Evolutionary conservation across 2,797 vertebrate species (phyloP).

Genomic region (Rhabdomys pumilio): DNA sequence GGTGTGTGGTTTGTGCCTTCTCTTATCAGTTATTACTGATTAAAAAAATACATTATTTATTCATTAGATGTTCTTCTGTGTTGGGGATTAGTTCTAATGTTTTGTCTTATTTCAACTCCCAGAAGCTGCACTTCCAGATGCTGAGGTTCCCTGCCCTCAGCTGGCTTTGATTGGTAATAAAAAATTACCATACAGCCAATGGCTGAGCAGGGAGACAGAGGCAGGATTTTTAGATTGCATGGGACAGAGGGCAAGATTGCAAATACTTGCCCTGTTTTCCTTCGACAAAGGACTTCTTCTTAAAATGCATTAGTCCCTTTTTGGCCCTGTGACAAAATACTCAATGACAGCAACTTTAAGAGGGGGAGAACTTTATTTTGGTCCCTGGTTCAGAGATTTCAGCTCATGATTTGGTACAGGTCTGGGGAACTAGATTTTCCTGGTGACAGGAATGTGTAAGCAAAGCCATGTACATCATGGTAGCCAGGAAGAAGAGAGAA

Average conservation of each 20-base stretch:
- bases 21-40: not conserved
- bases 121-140: not conserved
- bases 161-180: not conserved
- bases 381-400: not conserved
- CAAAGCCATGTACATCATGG: not conserved
- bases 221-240: not conserved
- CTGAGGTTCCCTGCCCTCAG: not conserved
- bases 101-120: not conserved
- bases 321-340: not conserved
- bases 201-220: not conserved
- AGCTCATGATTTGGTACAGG: not conserved
- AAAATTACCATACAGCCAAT: not conserved
- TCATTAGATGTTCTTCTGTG: not conserved
- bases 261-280: too few relatives aligned
- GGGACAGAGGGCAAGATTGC: not conserved
- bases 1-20: not conserved
- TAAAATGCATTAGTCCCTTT: not conserved
- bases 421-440: not conserved
- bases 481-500: not conserved
- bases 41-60: constrained; percentile 4
- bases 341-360: not conserved
- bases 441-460: not conserved
- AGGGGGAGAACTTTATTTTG: not conserved
- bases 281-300: too few relatives aligned
- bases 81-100: not conserved